These are phyloP conservation scores for Nephrotoma guestfalica DNA, from an alignment of 2,888 invertebrate species.

Conservation along the genomic window DNA sequence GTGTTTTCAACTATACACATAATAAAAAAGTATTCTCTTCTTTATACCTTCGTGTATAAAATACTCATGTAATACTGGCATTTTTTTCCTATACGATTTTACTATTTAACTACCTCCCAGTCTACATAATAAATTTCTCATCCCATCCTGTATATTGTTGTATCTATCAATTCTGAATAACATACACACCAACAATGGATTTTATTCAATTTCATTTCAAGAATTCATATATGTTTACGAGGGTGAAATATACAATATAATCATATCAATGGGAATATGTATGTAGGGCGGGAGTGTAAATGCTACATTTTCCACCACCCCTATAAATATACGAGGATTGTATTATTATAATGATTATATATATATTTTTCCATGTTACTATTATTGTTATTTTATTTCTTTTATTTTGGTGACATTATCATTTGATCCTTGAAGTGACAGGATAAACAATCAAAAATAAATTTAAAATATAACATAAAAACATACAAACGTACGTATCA, in stretches of 20 bases:
- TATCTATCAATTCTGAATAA: not conserved
- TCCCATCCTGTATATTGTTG: not conserved
- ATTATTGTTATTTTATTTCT: not conserved
- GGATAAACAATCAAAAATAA: not conserved
- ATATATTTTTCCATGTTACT: not conserved
- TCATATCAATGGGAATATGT: not conserved
- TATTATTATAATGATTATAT: not conserved
- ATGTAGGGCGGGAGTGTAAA: not conserved
- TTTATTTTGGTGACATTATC: not conserved
- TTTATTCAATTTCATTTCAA: not conserved
- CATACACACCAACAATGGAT: not conserved
- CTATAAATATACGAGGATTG: not conserved
- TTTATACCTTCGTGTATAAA: not conserved
- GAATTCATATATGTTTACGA: not conserved
- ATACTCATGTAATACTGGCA: not conserved
- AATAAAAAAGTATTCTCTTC: not conserved
- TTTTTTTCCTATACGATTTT: not conserved
- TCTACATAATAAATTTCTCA: not conserved
- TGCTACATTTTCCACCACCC: not conserved
- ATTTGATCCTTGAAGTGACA: not conserved
- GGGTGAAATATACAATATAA: not conserved
- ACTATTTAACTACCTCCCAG: not conserved
- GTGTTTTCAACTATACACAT: not conserved
- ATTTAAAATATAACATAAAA: not conserved
- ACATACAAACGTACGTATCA: not conserved